These are phyloP conservation scores for Isaurus tuberculatus DNA, from an alignment of 92 coral and sea anemone species.

Conservation along the genomic window DNA sequence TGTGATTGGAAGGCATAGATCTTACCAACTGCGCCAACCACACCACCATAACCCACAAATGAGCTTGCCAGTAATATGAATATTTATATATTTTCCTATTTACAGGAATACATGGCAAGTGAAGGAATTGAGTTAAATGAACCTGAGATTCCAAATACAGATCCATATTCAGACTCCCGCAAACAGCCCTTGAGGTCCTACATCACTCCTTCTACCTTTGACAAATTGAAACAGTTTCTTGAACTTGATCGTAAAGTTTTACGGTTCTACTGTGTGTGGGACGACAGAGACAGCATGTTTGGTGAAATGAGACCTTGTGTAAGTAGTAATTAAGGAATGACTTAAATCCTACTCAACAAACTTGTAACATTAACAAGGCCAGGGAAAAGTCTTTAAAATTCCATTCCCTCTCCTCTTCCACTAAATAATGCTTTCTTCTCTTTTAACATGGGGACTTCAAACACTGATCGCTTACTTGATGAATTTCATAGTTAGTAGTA, in stretches of 20 bases:
- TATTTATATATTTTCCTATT: not conserved
- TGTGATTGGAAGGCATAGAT: too few relatives aligned
- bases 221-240: conserved; percentile 92
- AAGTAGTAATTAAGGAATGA: conserved; percentile 46
- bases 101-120: conserved; percentile 99
- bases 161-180: conserved; percentile 91
- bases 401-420: too few relatives aligned
- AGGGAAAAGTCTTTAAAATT: too few relatives aligned
- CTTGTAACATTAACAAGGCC: too few relatives aligned
- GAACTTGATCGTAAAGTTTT: conserved; percentile 93
- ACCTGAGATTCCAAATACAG: conserved; percentile 66
- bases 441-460: too few relatives aligned
- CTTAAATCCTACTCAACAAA: too few relatives aligned
- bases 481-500: too few relatives aligned
- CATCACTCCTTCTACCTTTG: conserved; percentile 92
- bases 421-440: too few relatives aligned
- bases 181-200: conserved; percentile 91
- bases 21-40: too few relatives aligned
- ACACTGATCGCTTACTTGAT: too few relatives aligned
- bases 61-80: not conserved
- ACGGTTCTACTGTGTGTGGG: conserved; percentile 99
- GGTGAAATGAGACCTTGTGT: conserved; percentile 99
- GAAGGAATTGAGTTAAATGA: conserved; percentile 96
- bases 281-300: conserved; percentile 99
- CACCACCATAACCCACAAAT: too few relatives aligned